Conservation (phyloP, 2,113 vertebrate species). For the Coryphaenoides rupestris region DNA sequence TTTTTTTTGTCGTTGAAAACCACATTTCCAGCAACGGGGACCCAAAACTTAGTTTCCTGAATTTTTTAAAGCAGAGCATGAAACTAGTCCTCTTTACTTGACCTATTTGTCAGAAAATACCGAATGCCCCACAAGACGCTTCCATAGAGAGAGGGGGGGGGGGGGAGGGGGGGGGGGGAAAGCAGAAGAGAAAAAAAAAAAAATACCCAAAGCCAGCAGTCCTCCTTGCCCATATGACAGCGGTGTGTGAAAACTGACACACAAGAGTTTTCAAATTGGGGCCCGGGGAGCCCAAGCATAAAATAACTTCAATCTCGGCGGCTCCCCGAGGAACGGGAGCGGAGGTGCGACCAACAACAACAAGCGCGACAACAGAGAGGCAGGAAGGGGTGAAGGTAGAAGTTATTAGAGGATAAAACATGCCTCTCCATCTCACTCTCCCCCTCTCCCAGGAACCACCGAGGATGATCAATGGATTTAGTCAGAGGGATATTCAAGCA, state of each 20-base stretch:
- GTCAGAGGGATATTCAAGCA: slow-evolving; percentile 99
- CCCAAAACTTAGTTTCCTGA: slow-evolving; percentile 7
- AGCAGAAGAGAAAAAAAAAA: slow-evolving; percentile 18
- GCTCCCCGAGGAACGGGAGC: slow-evolving; percentile 92
- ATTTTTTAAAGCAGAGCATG: slow-evolving; percentile 31
- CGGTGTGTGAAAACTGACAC: slow-evolving; percentile 98
- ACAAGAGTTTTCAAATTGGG: slow-evolving; percentile 98
- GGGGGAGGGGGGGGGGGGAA: too few relatives aligned
- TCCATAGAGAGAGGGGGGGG: slow-evolving; percentile 42
- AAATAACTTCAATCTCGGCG: slow-evolving; percentile 98
- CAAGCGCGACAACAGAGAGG: slow-evolving; percentile 81
- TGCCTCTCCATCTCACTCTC: slow-evolving; percentile 83
- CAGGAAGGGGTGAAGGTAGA: slow-evolving; percentile 91
- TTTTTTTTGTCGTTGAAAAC: too few relatives aligned
- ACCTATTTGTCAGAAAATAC: slow-evolving; percentile 65
- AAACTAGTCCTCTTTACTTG: slow-evolving; percentile 47
- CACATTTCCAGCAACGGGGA: too few relatives aligned
- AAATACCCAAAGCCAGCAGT: slow-evolving; percentile 50
- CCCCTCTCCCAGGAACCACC: slow-evolving; percentile 88
- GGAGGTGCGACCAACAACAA: slow-evolving; percentile 92
- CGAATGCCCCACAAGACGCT: slow-evolving; percentile 61
- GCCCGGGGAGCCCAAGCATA: slow-evolving; percentile 95
- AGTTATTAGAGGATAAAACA: slow-evolving; percentile 99
- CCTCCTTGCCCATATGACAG: slow-evolving; percentile 85
- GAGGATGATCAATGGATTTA: slow-evolving; percentile 99